Evolutionary conservation across 2,797 vertebrate genomes (phyloP).

Genomic region (Fratercula arctica): DNA sequence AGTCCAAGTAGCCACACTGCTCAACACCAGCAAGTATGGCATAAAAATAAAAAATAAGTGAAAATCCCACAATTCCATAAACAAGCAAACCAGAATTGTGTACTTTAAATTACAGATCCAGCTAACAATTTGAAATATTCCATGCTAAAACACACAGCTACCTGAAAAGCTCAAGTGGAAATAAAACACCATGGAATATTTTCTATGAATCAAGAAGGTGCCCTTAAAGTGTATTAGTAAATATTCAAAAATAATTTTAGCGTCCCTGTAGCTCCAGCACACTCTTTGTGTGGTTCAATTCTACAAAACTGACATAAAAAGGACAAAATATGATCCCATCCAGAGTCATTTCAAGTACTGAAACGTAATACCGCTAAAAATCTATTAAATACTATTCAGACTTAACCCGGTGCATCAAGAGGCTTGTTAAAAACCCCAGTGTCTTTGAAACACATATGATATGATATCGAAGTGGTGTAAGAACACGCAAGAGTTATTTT

Average conservation of each 20-base stretch:
- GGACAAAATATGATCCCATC: background rate
- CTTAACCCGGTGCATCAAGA: background rate
- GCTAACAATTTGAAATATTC: background rate
- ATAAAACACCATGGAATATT: background rate
- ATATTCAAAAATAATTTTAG: background rate
- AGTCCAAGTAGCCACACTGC: background rate
- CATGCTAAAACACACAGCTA: background rate
- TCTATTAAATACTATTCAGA: background rate
- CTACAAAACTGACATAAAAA: background rate
- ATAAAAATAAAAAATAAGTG: background rate
- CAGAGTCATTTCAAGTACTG: background rate
- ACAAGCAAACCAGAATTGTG: background rate
- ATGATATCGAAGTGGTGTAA: background rate
- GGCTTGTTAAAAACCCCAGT: background rate
- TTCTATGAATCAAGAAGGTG: background rate
- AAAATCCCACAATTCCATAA: background rate
- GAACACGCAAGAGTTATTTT: background rate
- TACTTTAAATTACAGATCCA: background rate
- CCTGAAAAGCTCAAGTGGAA: background rate
- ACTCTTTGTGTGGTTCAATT: background rate
- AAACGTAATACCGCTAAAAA: background rate
- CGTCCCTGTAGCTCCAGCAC: background rate
- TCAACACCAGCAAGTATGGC: background rate
- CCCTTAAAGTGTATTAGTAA: background rate
- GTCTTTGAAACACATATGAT: background rate